A percentile compares a stretch with the other conserved stretches of the same genome.
Evolutionary conservation across 2,888 invertebrate genomes (phyloP).

Genomic region (Drosophila crucigera): DNA sequence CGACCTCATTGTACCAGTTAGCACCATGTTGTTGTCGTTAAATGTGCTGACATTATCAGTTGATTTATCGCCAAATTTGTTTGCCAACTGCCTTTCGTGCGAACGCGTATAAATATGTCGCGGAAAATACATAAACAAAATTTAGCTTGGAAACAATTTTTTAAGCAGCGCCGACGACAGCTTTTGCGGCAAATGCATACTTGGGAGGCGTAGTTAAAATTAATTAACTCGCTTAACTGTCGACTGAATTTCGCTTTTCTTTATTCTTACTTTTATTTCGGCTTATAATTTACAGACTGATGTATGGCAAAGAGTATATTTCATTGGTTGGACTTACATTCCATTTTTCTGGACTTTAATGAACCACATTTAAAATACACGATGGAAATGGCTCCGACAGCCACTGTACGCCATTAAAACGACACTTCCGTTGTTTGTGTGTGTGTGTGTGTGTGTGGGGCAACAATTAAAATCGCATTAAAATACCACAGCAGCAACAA

Average conservation of each 20-base stretch:
- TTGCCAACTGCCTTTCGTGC: conserved; percentile 60
- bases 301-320: conserved; percentile 32
- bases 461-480: conserved; percentile 78
- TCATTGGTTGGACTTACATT: conserved; percentile 6
- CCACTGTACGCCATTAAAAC: conserved; percentile 61
- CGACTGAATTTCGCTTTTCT: conserved; percentile 36
- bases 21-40: conserved; percentile 45
- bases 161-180: conserved; percentile 18
- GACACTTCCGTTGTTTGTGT: conserved; percentile 33
- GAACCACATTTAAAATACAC: conserved; percentile 60
- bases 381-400: conserved; percentile 12
- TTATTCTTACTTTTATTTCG: conserved; percentile 24
- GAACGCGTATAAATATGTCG: conserved; percentile 49
- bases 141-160: conserved; percentile 26
- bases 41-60: conserved; percentile 80
- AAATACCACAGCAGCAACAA: conserved; percentile 49
- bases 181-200: background rate
- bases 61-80: conserved; percentile 76
- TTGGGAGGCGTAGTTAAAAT: conserved; percentile 60
- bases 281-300: conserved; percentile 38
- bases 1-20: conserved; percentile 9
- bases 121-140: conserved; percentile 54
- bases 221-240: conserved; percentile 72
- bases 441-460: conserved; percentile 17
- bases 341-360: conserved; percentile 51